A percentile compares a stretch with the other conserved stretches of the same genome.
These are phyloP conservation scores for Battus philenor DNA, from an alignment of 1,140 invertebrate species.

Conservation along the genomic window DNA sequence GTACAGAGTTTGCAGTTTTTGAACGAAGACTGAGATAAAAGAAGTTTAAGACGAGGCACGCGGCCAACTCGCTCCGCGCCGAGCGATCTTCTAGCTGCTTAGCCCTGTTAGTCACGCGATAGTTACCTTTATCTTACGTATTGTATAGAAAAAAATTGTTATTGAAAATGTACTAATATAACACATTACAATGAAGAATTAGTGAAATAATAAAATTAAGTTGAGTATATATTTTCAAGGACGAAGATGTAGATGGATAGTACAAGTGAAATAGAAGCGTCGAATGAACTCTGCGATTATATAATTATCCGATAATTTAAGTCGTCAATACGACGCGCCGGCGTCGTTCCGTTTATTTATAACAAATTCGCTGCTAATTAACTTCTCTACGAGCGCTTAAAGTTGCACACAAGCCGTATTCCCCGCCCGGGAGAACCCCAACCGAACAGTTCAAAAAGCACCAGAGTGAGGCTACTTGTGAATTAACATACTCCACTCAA, in stretches of 20 bases:
- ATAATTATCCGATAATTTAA: constrained; percentile 7
- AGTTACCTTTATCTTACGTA: too few relatives aligned
- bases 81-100: too few relatives aligned
- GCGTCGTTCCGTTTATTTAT: constrained; percentile 15
- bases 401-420: constrained; percentile 42
- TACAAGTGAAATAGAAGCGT: too few relatives aligned
- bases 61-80: constrained; percentile 16
- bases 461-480: constrained; percentile 50
- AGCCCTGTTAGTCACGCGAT: too few relatives aligned
- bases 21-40: constrained; percentile 68
- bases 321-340: constrained; percentile 14
- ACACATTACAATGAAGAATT: too few relatives aligned
- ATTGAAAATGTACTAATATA: too few relatives aligned
- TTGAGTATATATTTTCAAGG: too few relatives aligned
- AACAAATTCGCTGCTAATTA: constrained; percentile 50
- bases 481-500: constrained; percentile 74
- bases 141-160: too few relatives aligned
- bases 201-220: too few relatives aligned
- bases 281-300: too few relatives aligned
- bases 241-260: too few relatives aligned
- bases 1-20: constrained; percentile 71
- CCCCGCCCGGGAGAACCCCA: constrained; percentile 37
- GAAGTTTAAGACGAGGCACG: constrained; percentile 38
- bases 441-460: constrained; percentile 55
- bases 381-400: constrained; percentile 39